These are phyloP conservation scores for Hipparchia semele DNA, from an alignment of 2,888 invertebrate species.

Conservation along the genomic window DNA sequence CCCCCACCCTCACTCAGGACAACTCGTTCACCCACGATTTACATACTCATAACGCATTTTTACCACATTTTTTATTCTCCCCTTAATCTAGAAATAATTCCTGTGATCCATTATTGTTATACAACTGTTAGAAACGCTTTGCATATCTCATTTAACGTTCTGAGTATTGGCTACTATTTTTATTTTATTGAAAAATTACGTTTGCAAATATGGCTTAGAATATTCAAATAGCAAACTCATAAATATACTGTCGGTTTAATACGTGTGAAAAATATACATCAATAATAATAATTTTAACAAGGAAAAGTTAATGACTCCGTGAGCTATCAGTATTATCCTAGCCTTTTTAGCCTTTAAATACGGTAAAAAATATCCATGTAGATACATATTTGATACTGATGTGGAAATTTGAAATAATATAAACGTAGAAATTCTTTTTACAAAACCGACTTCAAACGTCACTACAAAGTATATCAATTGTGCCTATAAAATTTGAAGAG, in stretches of 20 bases:
- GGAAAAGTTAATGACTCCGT: not conserved
- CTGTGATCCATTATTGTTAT: slow-evolving; percentile 23
- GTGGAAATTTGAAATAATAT: too few relatives aligned
- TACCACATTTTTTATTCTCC: slow-evolving; percentile 55
- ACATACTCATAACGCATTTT: slow-evolving; percentile 55
- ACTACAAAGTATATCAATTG: too few relatives aligned
- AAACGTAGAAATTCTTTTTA: too few relatives aligned
- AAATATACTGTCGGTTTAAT: not conserved
- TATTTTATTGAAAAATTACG: slow-evolving; percentile 10
- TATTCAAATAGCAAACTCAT: not conserved
- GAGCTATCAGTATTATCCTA: too few relatives aligned
- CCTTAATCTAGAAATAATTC: slow-evolving; percentile 61
- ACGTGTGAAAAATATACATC: slow-evolving; percentile 8
- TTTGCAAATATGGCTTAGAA: slow-evolving; percentile 11
- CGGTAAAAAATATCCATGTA: too few relatives aligned
- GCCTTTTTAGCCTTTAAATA: too few relatives aligned
- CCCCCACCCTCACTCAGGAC: slow-evolving; percentile 71
- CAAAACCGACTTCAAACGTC: too few relatives aligned
- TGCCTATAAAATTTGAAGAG: too few relatives aligned
- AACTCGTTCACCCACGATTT: slow-evolving; percentile 76
- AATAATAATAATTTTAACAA: not conserved
- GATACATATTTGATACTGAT: too few relatives aligned
- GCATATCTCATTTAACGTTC: slow-evolving; percentile 19
- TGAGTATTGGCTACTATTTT: slow-evolving; percentile 9
- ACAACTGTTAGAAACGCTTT: slow-evolving; percentile 21